Evolutionary conservation across 2,888 invertebrate species (phyloP).

Genomic region (Cacoxenus indagator): DNA sequence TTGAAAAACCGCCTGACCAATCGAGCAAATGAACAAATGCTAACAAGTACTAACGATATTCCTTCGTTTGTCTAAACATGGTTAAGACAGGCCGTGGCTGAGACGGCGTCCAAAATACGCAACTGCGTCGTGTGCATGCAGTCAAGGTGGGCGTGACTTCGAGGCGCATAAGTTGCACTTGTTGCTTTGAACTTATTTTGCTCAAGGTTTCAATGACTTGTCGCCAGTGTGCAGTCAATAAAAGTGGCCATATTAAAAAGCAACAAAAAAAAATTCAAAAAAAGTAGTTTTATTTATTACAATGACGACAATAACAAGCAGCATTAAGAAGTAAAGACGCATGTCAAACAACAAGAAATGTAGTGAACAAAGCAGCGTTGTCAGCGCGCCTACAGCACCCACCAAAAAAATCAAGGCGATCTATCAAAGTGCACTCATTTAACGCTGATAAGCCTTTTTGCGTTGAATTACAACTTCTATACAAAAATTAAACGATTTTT

Average conservation of each 20-base stretch:
- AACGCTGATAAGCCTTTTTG: not conserved
- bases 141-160: not conserved
- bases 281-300: not conserved
- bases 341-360: not conserved
- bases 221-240: not conserved
- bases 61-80: not conserved
- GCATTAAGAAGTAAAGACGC: not conserved
- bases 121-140: not conserved
- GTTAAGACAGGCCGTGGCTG: not conserved
- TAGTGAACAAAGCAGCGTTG: not conserved
- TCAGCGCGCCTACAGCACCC: not conserved
- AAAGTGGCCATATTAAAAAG: too few relatives aligned
- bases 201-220: slow-evolving; percentile 44
- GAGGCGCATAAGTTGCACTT: slow-evolving; percentile 39
- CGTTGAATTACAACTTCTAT: not conserved
- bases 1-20: not conserved
- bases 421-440: not conserved
- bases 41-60: not conserved
- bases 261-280: not conserved
- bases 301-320: not conserved
- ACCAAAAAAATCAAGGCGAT: not conserved
- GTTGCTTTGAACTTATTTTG: slow-evolving; percentile 62
- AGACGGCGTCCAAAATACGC: not conserved
- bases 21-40: not conserved
- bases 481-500: not conserved